Evolutionary conservation across 2,113 vertebrate genomes (phyloP).

Genomic region (Galbula dea): DNA sequence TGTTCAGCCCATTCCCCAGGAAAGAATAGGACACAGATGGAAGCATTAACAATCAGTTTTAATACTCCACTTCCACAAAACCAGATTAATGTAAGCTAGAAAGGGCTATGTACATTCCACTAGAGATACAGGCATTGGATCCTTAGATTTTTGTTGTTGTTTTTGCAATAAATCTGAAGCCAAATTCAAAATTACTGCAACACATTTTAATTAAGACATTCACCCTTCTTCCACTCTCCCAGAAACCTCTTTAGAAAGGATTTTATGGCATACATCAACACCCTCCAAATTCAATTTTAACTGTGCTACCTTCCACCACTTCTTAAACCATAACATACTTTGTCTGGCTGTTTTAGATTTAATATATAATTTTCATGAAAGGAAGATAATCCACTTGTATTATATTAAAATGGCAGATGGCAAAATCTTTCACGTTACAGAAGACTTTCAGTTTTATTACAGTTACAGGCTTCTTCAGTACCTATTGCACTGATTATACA

Average conservation of each 20-base stretch:
- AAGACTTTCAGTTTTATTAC: conserved; percentile 24
- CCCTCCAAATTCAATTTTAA: conserved; percentile 4
- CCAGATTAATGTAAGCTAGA: conserved; percentile 49
- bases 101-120: not conserved
- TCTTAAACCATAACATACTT: not conserved
- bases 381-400: conserved; percentile 43
- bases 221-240: not conserved
- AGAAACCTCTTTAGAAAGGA: not conserved
- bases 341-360: conserved; percentile 5
- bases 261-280: conserved; percentile 1
- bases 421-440: conserved; percentile 19
- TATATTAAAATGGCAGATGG: conserved; percentile 41
- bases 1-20: conserved; percentile 17
- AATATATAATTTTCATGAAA: conserved; percentile 41
- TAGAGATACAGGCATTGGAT: not conserved
- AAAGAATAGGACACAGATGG: conserved; percentile 52
- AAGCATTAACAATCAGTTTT: conserved; percentile 52
- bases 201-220: conserved; percentile 22
- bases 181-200: conserved; percentile 12
- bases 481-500: conserved; percentile 2
- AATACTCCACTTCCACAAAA: conserved; percentile 48
- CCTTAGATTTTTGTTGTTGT: not conserved
- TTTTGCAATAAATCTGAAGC: not conserved
- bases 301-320: not conserved
- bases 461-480: not conserved